These are phyloP conservation scores for Megaleporinus macrocephalus DNA, from an alignment of 2,113 vertebrate species.

Conservation along the genomic window DNA sequence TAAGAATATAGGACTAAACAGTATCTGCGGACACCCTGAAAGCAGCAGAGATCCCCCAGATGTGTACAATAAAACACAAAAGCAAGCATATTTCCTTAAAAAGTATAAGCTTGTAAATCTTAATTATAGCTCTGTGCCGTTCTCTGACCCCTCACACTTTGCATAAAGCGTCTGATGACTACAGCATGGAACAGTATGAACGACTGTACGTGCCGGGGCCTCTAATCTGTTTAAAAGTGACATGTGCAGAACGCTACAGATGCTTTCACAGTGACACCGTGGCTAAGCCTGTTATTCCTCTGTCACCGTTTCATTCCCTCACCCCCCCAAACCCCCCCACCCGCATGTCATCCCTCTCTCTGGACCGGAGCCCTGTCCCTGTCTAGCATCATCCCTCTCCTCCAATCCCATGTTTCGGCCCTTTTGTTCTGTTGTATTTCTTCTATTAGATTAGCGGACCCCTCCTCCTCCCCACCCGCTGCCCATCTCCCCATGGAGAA, in stretches of 20 bases:
- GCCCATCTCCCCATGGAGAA: constrained; percentile 46
- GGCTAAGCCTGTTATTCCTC: constrained; percentile 44
- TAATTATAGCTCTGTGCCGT: too few species aligned
- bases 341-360: constrained; percentile 57
- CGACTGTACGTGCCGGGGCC: not conserved
- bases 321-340: constrained; percentile 47
- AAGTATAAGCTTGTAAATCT: not conserved
- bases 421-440: constrained; percentile 77
- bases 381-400: constrained; percentile 67
- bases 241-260: constrained; percentile 38
- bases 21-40: too few species aligned
- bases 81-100: too few species aligned
- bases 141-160: constrained; percentile 12
- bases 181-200: not conserved
- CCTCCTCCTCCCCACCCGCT: constrained; percentile 13
- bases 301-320: constrained; percentile 51
- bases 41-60: too few species aligned
- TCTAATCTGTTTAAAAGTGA: constrained; percentile 43
- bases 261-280: constrained; percentile 8
- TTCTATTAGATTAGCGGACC: constrained; percentile 73
- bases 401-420: constrained; percentile 73
- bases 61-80: too few species aligned
- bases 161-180: not conserved
- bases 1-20: too few species aligned
- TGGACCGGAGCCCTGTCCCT: constrained; percentile 45